Conservation (phyloP, 2,797 vertebrate species). For the Phalloptychus januarius region DNA sequence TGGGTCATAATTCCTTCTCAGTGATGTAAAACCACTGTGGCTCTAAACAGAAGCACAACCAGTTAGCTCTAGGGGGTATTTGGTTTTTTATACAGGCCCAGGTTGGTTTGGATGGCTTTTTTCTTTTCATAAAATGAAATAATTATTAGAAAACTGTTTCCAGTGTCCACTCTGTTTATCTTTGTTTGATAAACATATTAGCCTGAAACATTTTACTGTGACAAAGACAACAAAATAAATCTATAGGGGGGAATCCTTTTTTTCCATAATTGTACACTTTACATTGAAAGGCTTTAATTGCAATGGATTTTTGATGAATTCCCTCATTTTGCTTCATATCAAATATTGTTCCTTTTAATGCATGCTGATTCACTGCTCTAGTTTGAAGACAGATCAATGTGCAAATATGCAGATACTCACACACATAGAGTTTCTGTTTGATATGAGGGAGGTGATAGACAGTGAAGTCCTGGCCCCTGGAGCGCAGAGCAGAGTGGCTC, state of each 20-base stretch:
- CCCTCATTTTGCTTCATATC: slow-evolving; percentile 48
- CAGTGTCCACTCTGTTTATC: not conserved
- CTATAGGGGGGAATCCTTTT: not conserved
- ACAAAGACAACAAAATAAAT: not conserved
- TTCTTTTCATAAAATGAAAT: not conserved
- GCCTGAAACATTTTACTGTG: not conserved
- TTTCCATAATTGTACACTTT: not conserved
- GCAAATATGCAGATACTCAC: slow-evolving; percentile 9
- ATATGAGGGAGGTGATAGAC: slow-evolving; percentile 75
- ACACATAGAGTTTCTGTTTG: slow-evolving; percentile 62
- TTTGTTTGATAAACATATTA: not conserved
- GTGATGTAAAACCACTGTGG: not conserved
- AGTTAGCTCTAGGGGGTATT: not conserved
- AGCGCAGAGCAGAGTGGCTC: slow-evolving; percentile 78
- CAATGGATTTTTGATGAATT: slow-evolving; percentile 63
- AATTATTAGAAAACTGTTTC: not conserved
- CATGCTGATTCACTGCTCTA: slow-evolving; percentile 19
- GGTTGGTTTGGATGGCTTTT: not conserved
- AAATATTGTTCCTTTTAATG: slow-evolving; percentile 43
- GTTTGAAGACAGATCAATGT: slow-evolving; percentile 54
- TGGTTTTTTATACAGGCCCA: not conserved
- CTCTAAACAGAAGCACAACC: not conserved
- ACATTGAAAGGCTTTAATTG: slow-evolving; percentile 44
- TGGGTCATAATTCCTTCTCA: not conserved
- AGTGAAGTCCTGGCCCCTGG: slow-evolving; percentile 54